Evolutionary conservation across 2,797 vertebrate species (phyloP).

Genomic region (Notamacropus eugenii): DNA sequence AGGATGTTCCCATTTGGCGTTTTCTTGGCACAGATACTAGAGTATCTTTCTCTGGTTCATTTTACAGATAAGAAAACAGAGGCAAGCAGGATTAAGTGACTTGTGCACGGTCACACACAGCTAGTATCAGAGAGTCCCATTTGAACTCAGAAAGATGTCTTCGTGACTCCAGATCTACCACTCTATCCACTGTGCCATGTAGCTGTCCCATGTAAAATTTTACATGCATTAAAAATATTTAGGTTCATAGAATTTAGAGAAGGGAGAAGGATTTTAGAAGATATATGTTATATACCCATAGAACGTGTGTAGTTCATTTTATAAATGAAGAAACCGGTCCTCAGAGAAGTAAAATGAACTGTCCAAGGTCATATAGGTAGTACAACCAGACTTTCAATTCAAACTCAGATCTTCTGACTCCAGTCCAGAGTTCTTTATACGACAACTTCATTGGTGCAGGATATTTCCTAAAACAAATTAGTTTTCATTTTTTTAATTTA

Average conservation of each 20-base stretch:
- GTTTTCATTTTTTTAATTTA: not conserved
- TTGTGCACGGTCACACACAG: not conserved
- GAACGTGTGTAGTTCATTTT: not conserved
- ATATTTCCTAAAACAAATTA: not conserved
- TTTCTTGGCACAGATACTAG: not conserved
- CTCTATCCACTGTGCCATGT: not conserved
- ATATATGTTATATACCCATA: not conserved
- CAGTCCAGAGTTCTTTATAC: not conserved
- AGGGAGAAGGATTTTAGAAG: not conserved
- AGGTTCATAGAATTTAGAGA: not conserved
- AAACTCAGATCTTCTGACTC: not conserved
- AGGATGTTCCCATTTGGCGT: too few relatives aligned
- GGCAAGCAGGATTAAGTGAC: not conserved
- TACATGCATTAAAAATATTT: not conserved
- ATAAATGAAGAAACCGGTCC: not conserved
- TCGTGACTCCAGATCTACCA: not conserved
- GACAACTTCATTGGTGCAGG: not conserved
- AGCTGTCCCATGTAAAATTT: not conserved
- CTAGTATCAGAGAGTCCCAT: not conserved
- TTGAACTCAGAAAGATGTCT: not conserved
- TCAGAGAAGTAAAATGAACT: not conserved
- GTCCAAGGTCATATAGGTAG: not conserved
- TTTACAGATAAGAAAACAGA: not conserved
- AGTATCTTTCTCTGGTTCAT: not conserved
- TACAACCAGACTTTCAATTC: not conserved